A percentile compares a stretch with the other conserved stretches of the same genome.
Conservation (phyloP, 2,888 invertebrate species). For the Chloromyia formosa region DNA sequence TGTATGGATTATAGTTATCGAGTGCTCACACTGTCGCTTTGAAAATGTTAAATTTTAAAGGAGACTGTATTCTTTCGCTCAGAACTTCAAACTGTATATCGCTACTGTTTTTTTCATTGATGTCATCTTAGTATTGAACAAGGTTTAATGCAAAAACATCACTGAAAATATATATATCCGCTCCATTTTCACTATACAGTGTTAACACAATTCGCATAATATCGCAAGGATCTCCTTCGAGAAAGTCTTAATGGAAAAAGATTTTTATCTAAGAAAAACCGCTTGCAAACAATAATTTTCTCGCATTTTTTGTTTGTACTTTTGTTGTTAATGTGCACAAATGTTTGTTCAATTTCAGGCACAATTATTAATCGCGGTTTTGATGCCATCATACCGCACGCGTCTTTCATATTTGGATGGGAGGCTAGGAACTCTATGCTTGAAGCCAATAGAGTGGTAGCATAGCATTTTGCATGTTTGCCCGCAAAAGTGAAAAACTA, state of each 20-base stretch:
- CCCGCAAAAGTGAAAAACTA: constrained; percentile 49
- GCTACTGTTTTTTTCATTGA: too few relatives aligned
- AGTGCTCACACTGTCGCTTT: too few relatives aligned
- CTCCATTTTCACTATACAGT: neutral
- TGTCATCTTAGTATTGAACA: too few relatives aligned
- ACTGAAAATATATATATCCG: neutral
- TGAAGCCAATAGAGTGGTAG: neutral
- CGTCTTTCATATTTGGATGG: neutral
- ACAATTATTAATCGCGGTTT: constrained; percentile 22
- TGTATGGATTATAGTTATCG: too few relatives aligned
- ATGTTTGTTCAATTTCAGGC: constrained; percentile 49
- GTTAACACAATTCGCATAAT: neutral
- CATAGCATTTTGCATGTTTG: constrained; percentile 41
- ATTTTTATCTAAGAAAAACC: constrained; percentile 34
- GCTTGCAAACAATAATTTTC: constrained; percentile 17
- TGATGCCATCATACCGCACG: constrained; percentile 15
- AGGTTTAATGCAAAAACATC: too few relatives aligned
- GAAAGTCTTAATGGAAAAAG: constrained; percentile 27
- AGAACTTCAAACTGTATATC: too few relatives aligned
- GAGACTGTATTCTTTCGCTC: too few relatives aligned
- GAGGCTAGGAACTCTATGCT: neutral
- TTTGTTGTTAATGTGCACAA: neutral
- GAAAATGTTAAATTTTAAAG: too few relatives aligned
- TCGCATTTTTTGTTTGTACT: neutral
- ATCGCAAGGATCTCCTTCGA: neutral